phyloP scores from a whole-genome alignment of 2,797 vertebrate species.

The Enteromius thamalakanensis region DNA sequence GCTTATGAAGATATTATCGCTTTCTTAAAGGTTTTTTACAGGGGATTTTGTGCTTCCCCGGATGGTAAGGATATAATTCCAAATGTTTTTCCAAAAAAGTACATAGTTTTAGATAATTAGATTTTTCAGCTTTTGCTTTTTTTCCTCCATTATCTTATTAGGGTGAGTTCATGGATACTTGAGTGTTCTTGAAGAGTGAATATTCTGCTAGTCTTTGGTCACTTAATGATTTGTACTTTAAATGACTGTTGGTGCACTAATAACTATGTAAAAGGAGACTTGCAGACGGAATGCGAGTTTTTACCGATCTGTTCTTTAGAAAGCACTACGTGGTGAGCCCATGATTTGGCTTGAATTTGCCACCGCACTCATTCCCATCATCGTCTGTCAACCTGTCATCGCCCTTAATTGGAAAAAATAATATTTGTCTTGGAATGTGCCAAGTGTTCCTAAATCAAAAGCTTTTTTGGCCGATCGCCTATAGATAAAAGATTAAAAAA shows the following conservation, averaged over 20 bases:
- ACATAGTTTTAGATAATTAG: neutral
- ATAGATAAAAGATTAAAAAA: conserved; percentile 47
- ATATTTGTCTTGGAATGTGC: conserved; percentile 20
- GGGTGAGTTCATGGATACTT: neutral
- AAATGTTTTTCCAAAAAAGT: neutral
- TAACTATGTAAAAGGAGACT: conserved; percentile 44
- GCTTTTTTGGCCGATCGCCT: conserved; percentile 35
- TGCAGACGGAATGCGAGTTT: conserved; percentile 11
- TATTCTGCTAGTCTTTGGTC: conserved; percentile 6
- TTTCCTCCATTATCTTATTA: neutral
- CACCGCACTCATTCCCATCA: neutral
- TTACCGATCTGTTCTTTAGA: conserved; percentile 40
- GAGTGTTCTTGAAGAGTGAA: neutral
- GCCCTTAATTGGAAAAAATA: conserved; percentile 13
- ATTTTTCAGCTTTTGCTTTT: neutral
- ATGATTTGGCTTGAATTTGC: conserved; percentile 18
- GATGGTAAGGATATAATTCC: neutral
- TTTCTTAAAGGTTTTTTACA: neutral
- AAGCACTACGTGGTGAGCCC: conserved; percentile 4
- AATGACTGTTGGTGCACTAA: neutral
- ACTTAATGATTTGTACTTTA: neutral
- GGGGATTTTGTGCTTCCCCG: neutral
- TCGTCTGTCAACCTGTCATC: neutral
- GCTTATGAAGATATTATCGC: neutral
- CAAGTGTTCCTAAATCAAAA: conserved; percentile 41